Evolutionary conservation across 2,797 vertebrate genomes (phyloP), one percentile per base, ranked within the genome.

Genomic region (Molothrus ater): DNA sequence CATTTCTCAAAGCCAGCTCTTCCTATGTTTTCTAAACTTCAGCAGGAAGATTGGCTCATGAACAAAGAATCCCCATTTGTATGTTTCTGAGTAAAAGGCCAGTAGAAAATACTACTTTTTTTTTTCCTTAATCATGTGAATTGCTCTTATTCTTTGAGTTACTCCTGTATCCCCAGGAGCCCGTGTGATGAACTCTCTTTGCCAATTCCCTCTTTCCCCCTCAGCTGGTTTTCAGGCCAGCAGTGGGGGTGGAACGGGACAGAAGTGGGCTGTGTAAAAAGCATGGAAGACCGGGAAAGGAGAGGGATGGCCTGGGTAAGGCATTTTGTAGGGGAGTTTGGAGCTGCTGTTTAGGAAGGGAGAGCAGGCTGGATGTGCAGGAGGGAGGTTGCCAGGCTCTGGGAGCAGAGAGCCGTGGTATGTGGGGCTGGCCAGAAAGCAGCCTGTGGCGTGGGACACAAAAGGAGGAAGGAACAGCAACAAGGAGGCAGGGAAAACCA

Each of bases 341-440:
- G 65, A 72, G 59, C 38, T 0, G 0, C 63, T 63, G 80, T 15
- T 82, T 51, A 3, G 7, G 76, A n/a, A 80, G 65, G 85, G 59
- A 86, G 71, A 75, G 56, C 40, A 29, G 65, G 70, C 76, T 66
- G 90, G 80, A n/a, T 53, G 86, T 78, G 63, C 85, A 48, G 59
- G 18, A 75, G 76, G 6, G 9, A 90, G 86, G 94, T 94, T 96
- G 95, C 93, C 92, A 94, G 94, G 95, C 88, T 93, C 48, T 70
- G 68, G 3, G 8, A 88, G 60, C 1, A 0, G 51, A 70, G 83
- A 56, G 80, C 92, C 2, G 0, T 80, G 94, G 95, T 93, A 96
- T 92, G 93, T 74, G 89, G 72, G 74, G n/a, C 90, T 95, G 94
- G 92, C 84, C 4, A 84, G 68, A 56, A 85, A 56, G 92, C 92